Conservation (phyloP, 2,113 vertebrate genomes). For the Petaurus breviceps region DNA sequence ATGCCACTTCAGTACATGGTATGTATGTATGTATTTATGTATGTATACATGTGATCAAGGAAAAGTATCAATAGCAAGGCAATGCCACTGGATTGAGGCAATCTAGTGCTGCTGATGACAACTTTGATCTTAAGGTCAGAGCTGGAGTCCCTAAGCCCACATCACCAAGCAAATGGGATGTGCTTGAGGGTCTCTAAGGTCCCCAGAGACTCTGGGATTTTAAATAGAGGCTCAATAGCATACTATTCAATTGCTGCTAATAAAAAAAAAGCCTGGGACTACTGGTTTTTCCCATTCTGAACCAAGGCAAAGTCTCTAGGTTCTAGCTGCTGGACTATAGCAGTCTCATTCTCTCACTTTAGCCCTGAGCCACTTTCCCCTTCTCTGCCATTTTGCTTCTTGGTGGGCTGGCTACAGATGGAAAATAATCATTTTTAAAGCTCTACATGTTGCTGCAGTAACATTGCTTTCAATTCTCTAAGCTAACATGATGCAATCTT, state of each 20-base stretch:
- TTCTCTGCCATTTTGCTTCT: neutral
- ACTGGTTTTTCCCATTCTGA: neutral
- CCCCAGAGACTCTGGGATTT: rapidly evolving
- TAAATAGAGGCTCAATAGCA: neutral
- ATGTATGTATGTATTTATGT: neutral
- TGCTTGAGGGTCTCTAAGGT: neutral
- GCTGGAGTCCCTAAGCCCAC: too few species aligned
- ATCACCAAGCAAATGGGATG: neutral
- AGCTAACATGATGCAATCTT: conserved; percentile 70
- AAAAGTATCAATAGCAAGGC: neutral
- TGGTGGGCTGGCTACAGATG: neutral
- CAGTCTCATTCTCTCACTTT: neutral
- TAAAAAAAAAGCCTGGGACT: neutral
- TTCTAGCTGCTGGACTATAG: neutral
- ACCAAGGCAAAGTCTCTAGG: rapidly evolving
- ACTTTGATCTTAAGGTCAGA: neutral
- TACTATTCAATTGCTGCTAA: neutral
- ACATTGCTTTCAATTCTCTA: conserved; percentile 66
- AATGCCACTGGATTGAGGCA: neutral
- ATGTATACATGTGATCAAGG: neutral
- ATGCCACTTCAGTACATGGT: neutral
- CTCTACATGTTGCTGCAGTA: neutral
- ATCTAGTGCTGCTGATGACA: neutral
- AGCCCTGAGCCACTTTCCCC: neutral
- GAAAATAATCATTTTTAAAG: neutral